Evolutionary conservation across 2,113 vertebrate species (phyloP), one percentile per base, ranked within the genome.

Genomic region (Andinoacara biseriatus): DNA sequence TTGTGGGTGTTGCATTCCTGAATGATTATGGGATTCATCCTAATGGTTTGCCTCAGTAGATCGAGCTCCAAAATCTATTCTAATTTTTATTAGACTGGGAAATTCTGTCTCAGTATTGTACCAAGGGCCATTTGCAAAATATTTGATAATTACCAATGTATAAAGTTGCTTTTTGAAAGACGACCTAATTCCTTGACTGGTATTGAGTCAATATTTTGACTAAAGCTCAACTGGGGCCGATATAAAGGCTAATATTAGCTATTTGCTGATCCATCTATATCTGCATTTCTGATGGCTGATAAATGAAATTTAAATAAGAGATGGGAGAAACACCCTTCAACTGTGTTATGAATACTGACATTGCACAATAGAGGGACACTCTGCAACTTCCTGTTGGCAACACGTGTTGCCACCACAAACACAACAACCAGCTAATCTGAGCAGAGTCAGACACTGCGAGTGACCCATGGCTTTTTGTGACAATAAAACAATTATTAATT

Each of bases 41-140:
- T 49, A 43, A 11, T 62, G 20, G 67, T 58, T 74, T 74, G 43
- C 11, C 10, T 15, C 58, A 29, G 75, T 40, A 52, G 20, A 81
- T 40, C 46, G 26, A 65, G 60, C 2, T 59, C 22, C 43, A 49
- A 77, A 80, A 11, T 85, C 15, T 46, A 61, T 81, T 84, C 40
- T 61, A 58, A n/a, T 74, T 62, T 59, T 62, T 31, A 62, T 52
- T 59, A 82, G 43, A 49, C n/a, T 83, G 35, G 69, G 82, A 85
- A 85, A 58, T 10, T 65, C 26, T 75, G 56, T 26, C 61, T 54
- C 56, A 33, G 31, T 46, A 54, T 54, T 72, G 67, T 72, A 52
- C 43, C 26, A 54, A 54, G n/a, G 20, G 46, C 26, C 10, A 33
- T 26, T 29, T 24, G 10, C 24, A 8, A 69, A 52, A 40, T 63